Evolutionary conservation across 2,113 vertebrate species (phyloP).

Genomic region (Furnarius figulus): DNA sequence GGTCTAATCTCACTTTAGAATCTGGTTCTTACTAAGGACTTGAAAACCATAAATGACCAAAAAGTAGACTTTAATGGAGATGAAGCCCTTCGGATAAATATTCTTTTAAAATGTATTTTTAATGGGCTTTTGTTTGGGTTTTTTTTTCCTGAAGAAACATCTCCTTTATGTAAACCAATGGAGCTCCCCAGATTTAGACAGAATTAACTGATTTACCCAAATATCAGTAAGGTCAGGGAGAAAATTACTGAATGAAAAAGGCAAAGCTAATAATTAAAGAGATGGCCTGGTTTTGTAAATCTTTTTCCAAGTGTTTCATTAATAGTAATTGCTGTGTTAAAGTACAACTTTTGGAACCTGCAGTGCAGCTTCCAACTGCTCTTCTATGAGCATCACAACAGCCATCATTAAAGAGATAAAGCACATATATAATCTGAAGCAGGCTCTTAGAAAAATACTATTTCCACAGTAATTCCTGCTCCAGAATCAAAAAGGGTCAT

Average conservation of each 20-base stretch:
- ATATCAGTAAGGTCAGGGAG: constrained; percentile 16
- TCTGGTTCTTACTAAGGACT: constrained; percentile 6
- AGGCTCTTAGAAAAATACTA: not conserved
- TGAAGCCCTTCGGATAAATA: not conserved
- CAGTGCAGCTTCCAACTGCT: not conserved
- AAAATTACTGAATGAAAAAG: constrained; percentile 39
- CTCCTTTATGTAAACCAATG: not conserved
- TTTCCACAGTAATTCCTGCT: not conserved
- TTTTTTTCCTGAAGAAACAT: not conserved
- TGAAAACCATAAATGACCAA: not conserved
- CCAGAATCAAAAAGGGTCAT: not conserved
- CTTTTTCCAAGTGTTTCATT: constrained; percentile 53
- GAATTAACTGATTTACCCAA: constrained; percentile 3
- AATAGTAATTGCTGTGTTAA: constrained; percentile 56
- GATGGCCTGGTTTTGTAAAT: constrained; percentile 48
- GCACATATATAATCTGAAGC: not conserved
- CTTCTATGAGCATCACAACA: not conserved
- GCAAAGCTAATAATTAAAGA: constrained; percentile 66
- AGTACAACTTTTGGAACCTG: constrained; percentile 38
- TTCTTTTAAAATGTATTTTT: not conserved
- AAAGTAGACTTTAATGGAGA: not conserved
- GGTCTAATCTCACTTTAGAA: constrained; percentile 36
- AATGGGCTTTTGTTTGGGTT: not conserved
- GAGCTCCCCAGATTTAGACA: not conserved
- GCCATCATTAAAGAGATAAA: not conserved